Base-by-base conservation (phyloP, 2,113 vertebrate genomes). In the Nematolebias whitei region DNA sequence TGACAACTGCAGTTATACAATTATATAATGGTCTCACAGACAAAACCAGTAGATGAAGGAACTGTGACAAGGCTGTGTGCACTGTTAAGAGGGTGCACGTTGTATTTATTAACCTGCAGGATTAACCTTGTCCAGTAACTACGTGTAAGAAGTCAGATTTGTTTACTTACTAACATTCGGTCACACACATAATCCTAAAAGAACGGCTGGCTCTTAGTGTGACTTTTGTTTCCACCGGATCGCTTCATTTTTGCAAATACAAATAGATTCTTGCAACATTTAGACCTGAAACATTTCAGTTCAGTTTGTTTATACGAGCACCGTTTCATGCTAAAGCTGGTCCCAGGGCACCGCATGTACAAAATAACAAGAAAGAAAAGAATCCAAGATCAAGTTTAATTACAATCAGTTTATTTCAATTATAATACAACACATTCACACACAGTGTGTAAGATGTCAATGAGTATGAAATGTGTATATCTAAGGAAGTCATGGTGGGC, bases 1-100 rank as follows among this genome's bases (percentile, higher is more conserved):
- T 89, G 90, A 91, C 90, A 91, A 91, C 90, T 79, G 81, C 88
- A 88, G 83, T 91, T 71, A 87, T 90, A 90, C 86, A 88, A 90
- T 90, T 88, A 87, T 90, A 90, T 87, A 81, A 85, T 71, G 71
- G 79, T 79, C 78, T 76, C 71, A 61, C 69, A 79, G 78, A 88
- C 74, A 75, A 69, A 77, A 76, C 84, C 71, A 67, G 71, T 60
- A 85, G 86, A 87, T 83, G 86, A 72, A 85, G 47, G 62, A 72
- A 79, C 69, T 84, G 73, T 75, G 84, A 91, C 82, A 86, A 72
- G 68, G 70, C 78, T 61, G 44, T 39, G 69, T 48, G 41, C 69
- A 68, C 83, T 80, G 80, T 86, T 87, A 80, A 79, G 69, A 64
- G 63, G 69, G 83, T 74, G 79, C 53, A 67, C 74, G 74, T 87